Evolutionary conservation across 2,797 vertebrate genomes (phyloP), one percentile per base, ranked within the genome.

Genomic region (Syngnathus rostellatus): DNA sequence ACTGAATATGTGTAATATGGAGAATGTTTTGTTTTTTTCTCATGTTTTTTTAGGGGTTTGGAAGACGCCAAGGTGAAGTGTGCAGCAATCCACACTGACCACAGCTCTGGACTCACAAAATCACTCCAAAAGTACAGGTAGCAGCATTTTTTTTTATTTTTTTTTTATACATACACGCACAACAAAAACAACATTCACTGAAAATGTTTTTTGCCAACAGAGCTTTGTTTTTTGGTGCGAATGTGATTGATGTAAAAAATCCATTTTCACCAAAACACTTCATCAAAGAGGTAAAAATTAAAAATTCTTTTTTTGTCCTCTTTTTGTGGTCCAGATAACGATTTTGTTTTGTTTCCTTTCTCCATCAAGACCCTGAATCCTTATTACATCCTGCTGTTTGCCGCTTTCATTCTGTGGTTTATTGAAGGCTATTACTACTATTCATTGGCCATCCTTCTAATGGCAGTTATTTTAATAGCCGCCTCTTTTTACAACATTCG

Each of bases 351-450:
- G 37, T 68, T 10, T 51, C 68, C 25, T 40, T 63, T 37, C 31
- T 31, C 31, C 19, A 45, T 67, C 73, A 21, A 99, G 97, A 95
- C 98, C 75, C 91, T 98, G 85, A 98, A 99, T 80, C 97, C 97
- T 68, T 99, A 98, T 89, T 98, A 98, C 93, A 90, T 99, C 89
- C 97, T 98, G 87, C 92, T 98, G 74, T 98, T 97, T 91, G 97
- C 95, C 87, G 92, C 31, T 31, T 31, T 99, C 75, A 90, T 94
- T 80, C 87, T 99, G 57, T 98, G 97, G 97, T 89, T 88, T 68
- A 81, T 83, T 65, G 93, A 95, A 64, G 92, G 93, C 60, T 99
- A 98, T 83, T 95, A 95, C 86, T 97, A 96, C 83, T 99, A 98
- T 75, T 96, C 95, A 63, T 72, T 91, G 40, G 91, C 94, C 83